Evolutionary conservation across 1,140 invertebrate genomes (phyloP).

Genomic region (Solenopsis fugax): DNA sequence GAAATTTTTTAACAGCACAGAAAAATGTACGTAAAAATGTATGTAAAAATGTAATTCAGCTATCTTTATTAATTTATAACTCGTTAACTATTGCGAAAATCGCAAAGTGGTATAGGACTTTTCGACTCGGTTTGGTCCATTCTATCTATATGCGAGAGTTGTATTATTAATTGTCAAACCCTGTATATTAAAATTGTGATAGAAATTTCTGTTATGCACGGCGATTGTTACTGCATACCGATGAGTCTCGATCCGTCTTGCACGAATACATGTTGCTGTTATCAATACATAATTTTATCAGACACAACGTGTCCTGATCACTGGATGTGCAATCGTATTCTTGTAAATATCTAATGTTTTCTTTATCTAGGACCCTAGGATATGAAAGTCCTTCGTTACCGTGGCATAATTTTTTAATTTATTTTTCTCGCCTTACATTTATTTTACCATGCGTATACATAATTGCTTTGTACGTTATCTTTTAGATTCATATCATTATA

Average conservation of each 20-base stretch:
- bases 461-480: constrained; percentile 30
- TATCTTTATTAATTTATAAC: too few relatives aligned
- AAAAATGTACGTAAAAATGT: too few relatives aligned
- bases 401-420: constrained; percentile 58
- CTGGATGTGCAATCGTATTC: background rate
- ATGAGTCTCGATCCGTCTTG: constrained; percentile 4
- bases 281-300: background rate
- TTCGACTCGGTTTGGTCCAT: too few relatives aligned
- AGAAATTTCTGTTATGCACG: constrained; percentile 5
- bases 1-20: too few relatives aligned
- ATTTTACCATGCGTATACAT: constrained; percentile 11
- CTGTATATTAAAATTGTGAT: constrained; percentile 52
- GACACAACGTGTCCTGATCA: background rate
- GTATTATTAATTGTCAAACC: too few relatives aligned
- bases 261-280: constrained; percentile 6
- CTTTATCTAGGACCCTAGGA: constrained; percentile 26
- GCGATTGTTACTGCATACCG: background rate
- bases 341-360: constrained; percentile 31
- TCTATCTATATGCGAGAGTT: too few relatives aligned
- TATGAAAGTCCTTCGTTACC: constrained; percentile 31
- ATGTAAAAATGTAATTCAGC: too few relatives aligned
- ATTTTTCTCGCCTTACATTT: constrained; percentile 38
- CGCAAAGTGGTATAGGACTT: too few relatives aligned
- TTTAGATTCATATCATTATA: constrained; percentile 26
- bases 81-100: too few relatives aligned